Base-by-base conservation (phyloP, 2,888 invertebrate species). In the Helicoverpa assulta region DNA sequence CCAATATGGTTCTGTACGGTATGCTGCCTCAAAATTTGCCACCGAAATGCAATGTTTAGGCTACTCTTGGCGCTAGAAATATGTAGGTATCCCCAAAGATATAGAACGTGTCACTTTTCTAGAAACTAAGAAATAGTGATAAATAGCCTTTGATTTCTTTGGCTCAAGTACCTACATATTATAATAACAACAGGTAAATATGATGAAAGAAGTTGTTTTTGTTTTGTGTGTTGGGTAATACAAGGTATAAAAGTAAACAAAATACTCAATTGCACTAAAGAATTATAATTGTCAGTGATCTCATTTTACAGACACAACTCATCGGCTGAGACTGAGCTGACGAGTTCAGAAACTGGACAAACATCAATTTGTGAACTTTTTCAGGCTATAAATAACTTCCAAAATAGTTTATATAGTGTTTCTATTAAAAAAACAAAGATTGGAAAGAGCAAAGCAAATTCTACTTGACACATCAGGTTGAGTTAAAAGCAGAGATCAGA, bases 271-370 rank as follows among this genome's bases (percentile, higher is more conserved):
- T 95, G 94, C 94, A 94, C 94, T 95, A 95, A 94, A 94, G 91
- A 94, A 92, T 92, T 95, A 91, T 95, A 94, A 92, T 94, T 93
- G 88, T 90, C 90, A 91, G 89, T 92, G 91, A 93, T 89, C 86
- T 90, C 86, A 90, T 89, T 89, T 87, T 73, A 78, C 73, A 82
- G 67, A 76, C 72, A 60, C 66, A 86, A 88, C 83, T 83, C 82
- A 68, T 64, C 68, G 58, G 63, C 64, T 47, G 51, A 64, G 61
- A 76, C 64, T 69, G 43, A 47, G 66, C 77, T 81, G 82, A 86
- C 85, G 84, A 90, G 87, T 82, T 81, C 29, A 19, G 71, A 26
- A 47, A 78, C 47, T 64, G 57, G 60, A 10, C 53, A 70, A 61
- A 18, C 29, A 64, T 61, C 60, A 59, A n/a, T 55, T 50, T 14